Conservation (phyloP, 2,888 invertebrate species). For the Automeris io region DNA sequence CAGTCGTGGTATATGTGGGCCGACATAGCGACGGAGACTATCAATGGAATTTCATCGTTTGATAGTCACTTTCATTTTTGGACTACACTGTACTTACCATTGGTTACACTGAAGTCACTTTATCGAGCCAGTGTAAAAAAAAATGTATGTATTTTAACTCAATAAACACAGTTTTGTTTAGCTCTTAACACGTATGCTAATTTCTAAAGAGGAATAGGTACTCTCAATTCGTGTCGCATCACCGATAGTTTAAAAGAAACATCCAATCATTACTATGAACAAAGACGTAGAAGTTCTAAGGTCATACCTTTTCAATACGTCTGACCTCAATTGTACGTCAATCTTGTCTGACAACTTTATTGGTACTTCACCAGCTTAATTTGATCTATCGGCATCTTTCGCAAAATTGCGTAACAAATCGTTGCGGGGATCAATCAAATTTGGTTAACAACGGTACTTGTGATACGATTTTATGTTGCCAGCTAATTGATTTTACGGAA, state of each 20-base stretch:
- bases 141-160: no score
- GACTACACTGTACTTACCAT: no score
- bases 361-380: conserved; percentile 19
- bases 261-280: conserved; percentile 3
- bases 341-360: conserved; percentile 18
- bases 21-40: no score
- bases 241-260: not conserved
- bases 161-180: no score
- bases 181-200: no score
- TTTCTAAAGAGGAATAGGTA: no score
- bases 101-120: no score
- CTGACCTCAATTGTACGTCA: conserved; percentile 20
- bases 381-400: conserved; percentile 14
- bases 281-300: conserved; percentile 5
- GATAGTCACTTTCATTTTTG: no score
- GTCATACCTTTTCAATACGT: conserved; percentile 7
- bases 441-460: conserved; percentile 17
- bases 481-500: conserved; percentile 5
- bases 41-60: no score
- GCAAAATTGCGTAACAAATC: conserved; percentile 6
- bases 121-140: no score
- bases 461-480: conserved; percentile 12
- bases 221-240: no score
- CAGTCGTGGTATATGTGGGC: no score
- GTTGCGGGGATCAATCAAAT: conserved; percentile 17